Conservation (phyloP, 2,888 invertebrate species). For the Pterostichus madidus region DNA sequence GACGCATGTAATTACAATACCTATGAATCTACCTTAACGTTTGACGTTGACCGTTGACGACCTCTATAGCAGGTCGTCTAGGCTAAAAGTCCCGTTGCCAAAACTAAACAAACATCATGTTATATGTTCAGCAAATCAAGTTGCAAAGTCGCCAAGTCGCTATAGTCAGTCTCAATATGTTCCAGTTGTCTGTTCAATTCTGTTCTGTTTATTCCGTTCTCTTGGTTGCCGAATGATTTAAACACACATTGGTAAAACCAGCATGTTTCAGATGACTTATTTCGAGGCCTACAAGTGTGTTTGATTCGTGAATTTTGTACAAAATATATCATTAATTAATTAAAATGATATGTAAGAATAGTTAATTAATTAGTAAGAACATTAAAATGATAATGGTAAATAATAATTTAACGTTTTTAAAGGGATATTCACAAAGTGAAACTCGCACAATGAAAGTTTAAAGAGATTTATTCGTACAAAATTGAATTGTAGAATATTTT, state of each 20-base stretch:
- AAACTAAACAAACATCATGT: slow-evolving; percentile 12
- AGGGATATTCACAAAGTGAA: slow-evolving; percentile 66
- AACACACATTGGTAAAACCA: slow-evolving; percentile 43
- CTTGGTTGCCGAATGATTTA: slow-evolving; percentile 54
- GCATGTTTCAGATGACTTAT: slow-evolving; percentile 53
- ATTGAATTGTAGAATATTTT: slow-evolving; percentile 65
- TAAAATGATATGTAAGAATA: slow-evolving; percentile 62
- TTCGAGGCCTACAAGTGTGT: slow-evolving; percentile 62
- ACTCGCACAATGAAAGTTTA: slow-evolving; percentile 66
- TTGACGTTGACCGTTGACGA: not conserved
- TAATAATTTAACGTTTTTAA: slow-evolving; percentile 62
- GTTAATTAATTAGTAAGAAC: slow-evolving; percentile 61
- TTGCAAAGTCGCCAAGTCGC: not conserved
- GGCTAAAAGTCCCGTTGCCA: slow-evolving; percentile 42
- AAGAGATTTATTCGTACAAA: slow-evolving; percentile 65
- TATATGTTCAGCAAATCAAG: slow-evolving; percentile 1
- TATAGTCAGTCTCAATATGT: not conserved
- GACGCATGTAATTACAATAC: slow-evolving; percentile 58
- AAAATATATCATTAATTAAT: slow-evolving; percentile 61
- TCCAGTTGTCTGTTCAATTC: slow-evolving; percentile 4
- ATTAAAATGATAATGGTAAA: slow-evolving; percentile 59
- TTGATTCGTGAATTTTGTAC: slow-evolving; percentile 65
- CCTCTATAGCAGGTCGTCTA: slow-evolving; percentile 9
- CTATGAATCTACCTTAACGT: slow-evolving; percentile 30
- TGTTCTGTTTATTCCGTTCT: slow-evolving; percentile 4